These are phyloP conservation scores for Serrognathus titanus DNA, from an alignment of 2,888 invertebrate genomes.

Conservation along the genomic window DNA sequence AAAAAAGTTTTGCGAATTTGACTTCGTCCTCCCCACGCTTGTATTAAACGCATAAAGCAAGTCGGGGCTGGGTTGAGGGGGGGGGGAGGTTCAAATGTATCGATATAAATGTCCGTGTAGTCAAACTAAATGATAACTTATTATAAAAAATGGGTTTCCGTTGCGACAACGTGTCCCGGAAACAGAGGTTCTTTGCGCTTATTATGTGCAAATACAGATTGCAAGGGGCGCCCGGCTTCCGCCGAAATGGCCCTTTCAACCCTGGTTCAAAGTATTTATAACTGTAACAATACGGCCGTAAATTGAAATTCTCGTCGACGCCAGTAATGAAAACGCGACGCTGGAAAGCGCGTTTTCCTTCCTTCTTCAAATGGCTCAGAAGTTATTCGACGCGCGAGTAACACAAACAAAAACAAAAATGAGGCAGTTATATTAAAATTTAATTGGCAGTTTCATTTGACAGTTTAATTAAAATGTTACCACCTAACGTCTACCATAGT, in stretches of 20 bases:
- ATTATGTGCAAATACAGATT: slow-evolving; percentile 37
- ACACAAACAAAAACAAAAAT: no score
- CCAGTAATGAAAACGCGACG: no score
- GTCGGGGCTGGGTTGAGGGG: no score
- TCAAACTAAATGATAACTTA: slow-evolving; percentile 28
- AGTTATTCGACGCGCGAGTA: no score
- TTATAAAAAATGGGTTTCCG: slow-evolving; percentile 35
- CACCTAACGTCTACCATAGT: no score
- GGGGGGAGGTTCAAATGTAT: neutral
- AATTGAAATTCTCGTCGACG: slow-evolving; percentile 4
- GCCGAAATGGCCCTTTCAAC: slow-evolving; percentile 18
- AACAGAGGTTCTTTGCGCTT: slow-evolving; percentile 34
- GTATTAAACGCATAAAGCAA: neutral
- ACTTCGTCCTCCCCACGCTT: neutral
- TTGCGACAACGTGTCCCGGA: slow-evolving; percentile 29
- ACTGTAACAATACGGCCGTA: slow-evolving; percentile 15
- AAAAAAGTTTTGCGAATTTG: no score
- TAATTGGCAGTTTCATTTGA: no score
- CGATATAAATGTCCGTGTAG: slow-evolving; percentile 13
- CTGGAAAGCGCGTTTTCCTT: no score
- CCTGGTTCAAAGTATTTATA: slow-evolving; percentile 22
- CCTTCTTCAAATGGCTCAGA: no score
- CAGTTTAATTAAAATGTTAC: no score
- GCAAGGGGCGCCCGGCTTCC: slow-evolving; percentile 24
- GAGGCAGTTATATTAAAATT: no score